Conservation (phyloP, 1,140 invertebrate species). For the Drosophila burlai region DNA sequence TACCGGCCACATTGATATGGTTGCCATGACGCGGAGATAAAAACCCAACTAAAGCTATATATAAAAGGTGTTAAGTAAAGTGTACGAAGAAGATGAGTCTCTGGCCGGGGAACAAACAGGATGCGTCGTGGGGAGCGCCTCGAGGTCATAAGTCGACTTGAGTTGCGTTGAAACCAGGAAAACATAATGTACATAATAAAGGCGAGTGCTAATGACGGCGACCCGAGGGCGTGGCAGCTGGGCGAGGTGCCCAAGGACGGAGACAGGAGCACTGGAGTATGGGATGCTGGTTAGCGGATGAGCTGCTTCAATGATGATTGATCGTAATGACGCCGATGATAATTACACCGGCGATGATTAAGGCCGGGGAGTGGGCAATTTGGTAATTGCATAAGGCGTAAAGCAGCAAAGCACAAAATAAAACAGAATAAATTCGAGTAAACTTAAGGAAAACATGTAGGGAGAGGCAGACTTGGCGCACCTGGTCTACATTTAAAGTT, state of each 20-base stretch:
- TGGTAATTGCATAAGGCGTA: slow-evolving; percentile 41
- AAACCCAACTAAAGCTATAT: slow-evolving; percentile 18
- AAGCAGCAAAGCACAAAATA: not conserved
- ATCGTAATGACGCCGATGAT: slow-evolving; percentile 10
- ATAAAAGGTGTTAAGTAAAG: slow-evolving; percentile 1
- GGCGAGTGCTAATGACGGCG: slow-evolving; percentile 30
- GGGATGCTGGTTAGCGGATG: slow-evolving; percentile 6
- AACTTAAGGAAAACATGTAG: not conserved
- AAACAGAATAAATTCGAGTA: not conserved
- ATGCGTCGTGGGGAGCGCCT: slow-evolving; percentile 19
- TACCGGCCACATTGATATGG: slow-evolving; percentile 45
- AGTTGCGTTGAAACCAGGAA: not conserved
- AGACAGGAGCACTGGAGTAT: slow-evolving; percentile 13
- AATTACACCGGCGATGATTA: slow-evolving; percentile 24
- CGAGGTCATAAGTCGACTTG: slow-evolving; percentile 39
- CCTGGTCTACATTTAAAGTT: too few species aligned
- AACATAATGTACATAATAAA: not conserved
- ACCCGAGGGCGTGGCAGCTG: slow-evolving; percentile 29
- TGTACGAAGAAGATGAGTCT: not conserved
- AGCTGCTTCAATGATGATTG: slow-evolving; percentile 7
- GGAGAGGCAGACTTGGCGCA: not conserved
- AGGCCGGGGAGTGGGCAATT: slow-evolving; percentile 22
- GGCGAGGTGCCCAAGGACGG: slow-evolving; percentile 17
- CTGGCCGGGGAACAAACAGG: slow-evolving; percentile 4
- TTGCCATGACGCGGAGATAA: slow-evolving; percentile 24